phyloP scores from a whole-genome alignment of 1,140 invertebrate species.

The Heliconius nattereri region DNA sequence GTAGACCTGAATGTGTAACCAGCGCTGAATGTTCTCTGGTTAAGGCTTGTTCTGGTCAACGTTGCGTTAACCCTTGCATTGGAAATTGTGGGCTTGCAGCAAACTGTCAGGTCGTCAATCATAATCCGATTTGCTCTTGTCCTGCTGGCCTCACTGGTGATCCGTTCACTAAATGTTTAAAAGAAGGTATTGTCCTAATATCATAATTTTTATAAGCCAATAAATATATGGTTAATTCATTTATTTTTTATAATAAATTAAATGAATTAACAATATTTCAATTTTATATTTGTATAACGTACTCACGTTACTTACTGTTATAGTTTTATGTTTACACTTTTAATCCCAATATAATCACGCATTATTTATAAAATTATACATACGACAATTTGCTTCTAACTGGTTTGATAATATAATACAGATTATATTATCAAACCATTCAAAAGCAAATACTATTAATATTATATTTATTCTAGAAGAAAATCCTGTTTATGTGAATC shows the following conservation, averaged over 20 bases:
- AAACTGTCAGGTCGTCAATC: constrained; percentile 87
- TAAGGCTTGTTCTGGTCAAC: constrained; percentile 85
- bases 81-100: constrained; percentile 87
- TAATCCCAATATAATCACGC: too few relatives aligned
- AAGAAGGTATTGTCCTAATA: constrained; percentile 15
- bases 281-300: too few relatives aligned
- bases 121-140: constrained; percentile 90
- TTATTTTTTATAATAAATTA: too few relatives aligned
- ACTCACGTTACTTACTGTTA: too few relatives aligned
- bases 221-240: too few relatives aligned
- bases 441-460: too few relatives aligned
- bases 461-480: constrained; percentile 11
- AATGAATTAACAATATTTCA: too few relatives aligned
- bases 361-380: too few relatives aligned
- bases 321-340: too few relatives aligned
- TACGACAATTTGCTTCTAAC: too few relatives aligned
- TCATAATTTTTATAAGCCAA: not conserved
- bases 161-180: constrained; percentile 85
- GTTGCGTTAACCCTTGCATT: constrained; percentile 87
- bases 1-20: constrained; percentile 85
- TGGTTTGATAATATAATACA: not conserved
- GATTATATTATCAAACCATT: too few relatives aligned
- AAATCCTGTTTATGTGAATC: constrained; percentile 75
- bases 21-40: constrained; percentile 86
- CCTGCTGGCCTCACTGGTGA: constrained; percentile 86